A percentile compares a stretch with the other conserved stretches of the same genome.
Conservation (phyloP, 2,113 vertebrate species). For the Vulpes ferrilata region DNA sequence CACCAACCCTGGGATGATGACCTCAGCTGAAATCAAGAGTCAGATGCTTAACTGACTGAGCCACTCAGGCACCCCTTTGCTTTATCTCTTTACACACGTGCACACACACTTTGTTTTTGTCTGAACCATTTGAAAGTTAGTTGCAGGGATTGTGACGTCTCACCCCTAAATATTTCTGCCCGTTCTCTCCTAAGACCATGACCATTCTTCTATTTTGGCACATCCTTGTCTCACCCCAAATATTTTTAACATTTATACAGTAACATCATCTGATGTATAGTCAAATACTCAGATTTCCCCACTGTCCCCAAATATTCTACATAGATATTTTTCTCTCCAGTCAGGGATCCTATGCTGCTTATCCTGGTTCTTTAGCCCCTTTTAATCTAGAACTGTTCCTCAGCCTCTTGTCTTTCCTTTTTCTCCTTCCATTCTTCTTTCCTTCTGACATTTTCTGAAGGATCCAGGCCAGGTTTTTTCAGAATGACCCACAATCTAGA, state of each 20-base stretch:
- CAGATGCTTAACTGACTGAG: neutral
- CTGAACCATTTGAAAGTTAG: slow-evolving; percentile 11
- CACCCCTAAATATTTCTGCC: neutral
- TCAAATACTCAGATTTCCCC: slow-evolving; percentile 1
- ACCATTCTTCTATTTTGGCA: neutral
- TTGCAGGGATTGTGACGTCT: neutral
- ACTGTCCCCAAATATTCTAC: neutral
- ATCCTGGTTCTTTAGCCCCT: neutral
- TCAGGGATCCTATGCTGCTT: neutral
- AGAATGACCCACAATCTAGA: neutral
- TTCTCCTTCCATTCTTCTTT: neutral
- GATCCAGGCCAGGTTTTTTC: neutral
- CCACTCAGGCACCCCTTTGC: neutral
- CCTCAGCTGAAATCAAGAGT: neutral
- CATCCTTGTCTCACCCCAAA: neutral
- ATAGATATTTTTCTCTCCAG: neutral
- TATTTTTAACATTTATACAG: neutral
- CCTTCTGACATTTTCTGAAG: neutral
- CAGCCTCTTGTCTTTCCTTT: neutral
- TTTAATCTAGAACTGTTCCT: neutral
- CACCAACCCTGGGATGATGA: neutral
- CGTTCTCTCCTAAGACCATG: neutral
- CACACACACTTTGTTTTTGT: neutral
- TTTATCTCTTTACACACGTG: neutral
- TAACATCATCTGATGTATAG: neutral